These are phyloP conservation scores for Agrochola lota DNA, from an alignment of 2,888 invertebrate genomes.

Conservation along the genomic window DNA sequence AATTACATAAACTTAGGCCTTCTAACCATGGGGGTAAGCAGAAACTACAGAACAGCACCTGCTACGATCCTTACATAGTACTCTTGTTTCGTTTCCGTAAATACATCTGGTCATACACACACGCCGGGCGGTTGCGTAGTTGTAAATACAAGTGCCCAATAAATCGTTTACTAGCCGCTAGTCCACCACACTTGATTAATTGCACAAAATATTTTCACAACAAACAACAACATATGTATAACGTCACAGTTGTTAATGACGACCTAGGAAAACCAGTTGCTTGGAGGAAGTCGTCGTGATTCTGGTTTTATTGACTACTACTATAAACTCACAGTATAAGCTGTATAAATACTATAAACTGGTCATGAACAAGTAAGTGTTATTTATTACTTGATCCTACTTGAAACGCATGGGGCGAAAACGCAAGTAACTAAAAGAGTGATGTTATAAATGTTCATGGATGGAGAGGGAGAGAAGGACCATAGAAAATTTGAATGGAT, in stretches of 20 bases:
- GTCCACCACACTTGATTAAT: not conserved
- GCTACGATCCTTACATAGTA: not conserved
- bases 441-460: too few species aligned
- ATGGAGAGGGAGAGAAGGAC: too few species aligned
- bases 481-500: too few species aligned
- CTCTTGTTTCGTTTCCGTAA: not conserved
- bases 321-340: not conserved
- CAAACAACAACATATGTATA: not conserved
- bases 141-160: not conserved
- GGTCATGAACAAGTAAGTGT: conserved; percentile 6
- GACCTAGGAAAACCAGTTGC: conserved; percentile 39
- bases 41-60: not conserved
- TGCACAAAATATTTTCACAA: not conserved
- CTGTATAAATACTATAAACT: conserved; percentile 18
- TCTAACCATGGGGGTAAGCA: not conserved
- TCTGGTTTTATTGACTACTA: conserved; percentile 31
- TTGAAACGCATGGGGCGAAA: too few species aligned
- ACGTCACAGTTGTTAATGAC: conserved; percentile 1
- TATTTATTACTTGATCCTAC: not conserved
- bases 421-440: too few species aligned
- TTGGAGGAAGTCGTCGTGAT: conserved; percentile 31
- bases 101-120: not conserved
- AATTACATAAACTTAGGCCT: not conserved
- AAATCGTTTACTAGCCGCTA: not conserved
- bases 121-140: not conserved